These are phyloP conservation scores for Cerastis rubricosa DNA, from an alignment of 2,888 invertebrate genomes.

Conservation along the genomic window DNA sequence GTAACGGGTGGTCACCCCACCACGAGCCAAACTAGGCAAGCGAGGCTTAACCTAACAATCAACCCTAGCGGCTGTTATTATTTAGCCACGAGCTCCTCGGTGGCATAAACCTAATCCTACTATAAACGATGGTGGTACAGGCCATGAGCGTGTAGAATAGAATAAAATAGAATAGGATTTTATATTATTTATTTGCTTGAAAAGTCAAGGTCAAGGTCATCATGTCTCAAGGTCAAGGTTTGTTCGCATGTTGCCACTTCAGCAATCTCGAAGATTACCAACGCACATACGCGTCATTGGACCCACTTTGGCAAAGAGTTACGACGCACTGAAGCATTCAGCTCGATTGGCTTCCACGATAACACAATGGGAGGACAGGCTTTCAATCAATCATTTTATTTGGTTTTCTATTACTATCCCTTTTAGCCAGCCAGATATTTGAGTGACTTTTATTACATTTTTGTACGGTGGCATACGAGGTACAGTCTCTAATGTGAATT, in stretches of 20 bases:
- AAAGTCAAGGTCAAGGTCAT: background rate
- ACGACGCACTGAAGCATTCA: slow-evolving; percentile 23
- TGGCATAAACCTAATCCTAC: background rate
- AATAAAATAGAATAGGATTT: too few species aligned
- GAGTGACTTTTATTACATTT: background rate
- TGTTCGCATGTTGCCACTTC: background rate
- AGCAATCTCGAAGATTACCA: slow-evolving; percentile 28
- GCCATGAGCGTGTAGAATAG: background rate
- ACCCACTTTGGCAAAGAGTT: slow-evolving; percentile 22
- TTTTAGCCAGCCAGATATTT: background rate
- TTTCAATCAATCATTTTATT: slow-evolving; percentile 40
- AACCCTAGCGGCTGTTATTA: background rate
- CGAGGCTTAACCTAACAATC: background rate
- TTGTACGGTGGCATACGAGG: background rate
- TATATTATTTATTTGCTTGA: too few species aligned
- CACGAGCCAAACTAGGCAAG: too few species aligned
- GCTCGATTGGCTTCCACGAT: slow-evolving; percentile 27
- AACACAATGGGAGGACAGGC: slow-evolving; percentile 6
- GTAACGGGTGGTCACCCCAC: too few species aligned
- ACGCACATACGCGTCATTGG: background rate
- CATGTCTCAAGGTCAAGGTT: background rate
- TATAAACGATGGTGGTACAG: background rate
- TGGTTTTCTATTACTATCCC: slow-evolving; percentile 1
- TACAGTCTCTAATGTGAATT: background rate
- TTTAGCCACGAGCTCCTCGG: background rate